Base-by-base conservation (phyloP, 1,140 invertebrate species). In the Meloidogyne hapla region DNA sequence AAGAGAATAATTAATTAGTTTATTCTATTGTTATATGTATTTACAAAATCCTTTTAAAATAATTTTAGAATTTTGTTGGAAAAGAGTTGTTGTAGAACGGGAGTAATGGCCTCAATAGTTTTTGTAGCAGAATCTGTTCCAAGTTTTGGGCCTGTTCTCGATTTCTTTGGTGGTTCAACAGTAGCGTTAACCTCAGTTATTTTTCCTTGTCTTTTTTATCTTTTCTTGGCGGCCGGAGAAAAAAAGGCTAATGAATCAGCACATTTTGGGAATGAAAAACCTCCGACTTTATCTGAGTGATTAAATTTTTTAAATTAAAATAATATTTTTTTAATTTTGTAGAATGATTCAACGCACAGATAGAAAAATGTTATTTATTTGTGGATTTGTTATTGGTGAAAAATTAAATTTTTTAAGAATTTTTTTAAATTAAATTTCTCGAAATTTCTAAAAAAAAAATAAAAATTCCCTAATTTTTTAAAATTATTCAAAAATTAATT, bases 141-240 rank as follows among this genome's bases (percentile, higher is more conserved):
- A 0, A 90, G 92, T 78, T 95, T 95, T 85, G 93, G 94, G 77
- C 89, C 93, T n/a, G 91, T 96, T 2, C 92, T 96, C 91, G 91
- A 93, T 33, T 88, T 96, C 4, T 91, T 95, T 5, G 94, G 94
- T 18, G 92, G 92, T 0, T 90, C 94, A 0, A 94, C 92, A 0
- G 92, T 93, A 0, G 93, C 93, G 0, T 86, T 95, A 8, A 91
- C 94, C 76, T 91, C 91, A 2, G 94, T 94, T 77, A 90, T 96
- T 21, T 90, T 94, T 26, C 94, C 94, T 0, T 92, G 93, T 0
- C 78, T 95, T 23, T 91, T 95, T 79, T 95, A 95, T 84, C 88
- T 92, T 79, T 90, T 88, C 71, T 88, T 93, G 0, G 85, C 83
- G 42, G 75, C 83, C 8, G 88, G 83, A 71, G 84, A 81, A 28